Percentiles rank a stretch among this genome's conserved stretches.
Conservation (phyloP, 1,140 invertebrate species). For the Orius insidiosus region DNA sequence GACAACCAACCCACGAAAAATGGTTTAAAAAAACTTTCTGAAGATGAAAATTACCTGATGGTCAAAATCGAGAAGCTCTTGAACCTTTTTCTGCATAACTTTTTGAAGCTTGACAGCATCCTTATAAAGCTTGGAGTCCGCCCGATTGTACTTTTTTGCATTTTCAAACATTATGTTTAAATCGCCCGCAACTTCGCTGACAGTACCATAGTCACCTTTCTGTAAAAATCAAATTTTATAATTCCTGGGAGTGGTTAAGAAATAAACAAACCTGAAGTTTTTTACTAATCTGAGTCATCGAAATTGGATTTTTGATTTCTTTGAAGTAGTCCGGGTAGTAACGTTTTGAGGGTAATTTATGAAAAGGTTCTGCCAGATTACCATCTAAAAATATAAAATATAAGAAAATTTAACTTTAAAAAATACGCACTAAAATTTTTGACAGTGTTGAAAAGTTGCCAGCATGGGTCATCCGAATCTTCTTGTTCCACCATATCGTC, state of each 20-base stretch:
- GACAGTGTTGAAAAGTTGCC: conserved; percentile 63
- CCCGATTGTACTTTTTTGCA: conserved; percentile 84
- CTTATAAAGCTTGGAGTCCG: conserved; percentile 75
- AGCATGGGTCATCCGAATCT: conserved; percentile 53
- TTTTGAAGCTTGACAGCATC: conserved; percentile 64
- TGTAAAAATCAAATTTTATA: conserved; percentile 24
- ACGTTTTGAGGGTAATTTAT: conserved; percentile 75
- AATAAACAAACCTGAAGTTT: conserved; percentile 52
- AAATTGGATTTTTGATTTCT: conserved; percentile 90
- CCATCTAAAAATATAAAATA: conserved; percentile 30
- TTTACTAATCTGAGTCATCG: conserved; percentile 78
- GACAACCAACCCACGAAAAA: too few species aligned
- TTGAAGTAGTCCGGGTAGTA: conserved; percentile 96
- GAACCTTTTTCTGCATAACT: conserved; percentile 67
- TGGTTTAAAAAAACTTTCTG: not conserved
- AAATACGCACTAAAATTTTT: conserved; percentile 29
- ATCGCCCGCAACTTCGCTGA: conserved; percentile 82
- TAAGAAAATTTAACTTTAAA: conserved; percentile 8
- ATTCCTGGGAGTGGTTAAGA: too few species aligned
- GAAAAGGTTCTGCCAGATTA: conserved; percentile 72
- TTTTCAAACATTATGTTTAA: conserved; percentile 98
- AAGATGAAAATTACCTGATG: conserved; percentile 15
- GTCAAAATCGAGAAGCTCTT: conserved; percentile 62
- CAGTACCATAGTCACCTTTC: conserved; percentile 64
- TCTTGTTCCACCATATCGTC: conserved; percentile 42